Evolutionary conservation across 2,113 vertebrate species (phyloP).

Genomic region (Gnathonemus echidnorhynchus): DNA sequence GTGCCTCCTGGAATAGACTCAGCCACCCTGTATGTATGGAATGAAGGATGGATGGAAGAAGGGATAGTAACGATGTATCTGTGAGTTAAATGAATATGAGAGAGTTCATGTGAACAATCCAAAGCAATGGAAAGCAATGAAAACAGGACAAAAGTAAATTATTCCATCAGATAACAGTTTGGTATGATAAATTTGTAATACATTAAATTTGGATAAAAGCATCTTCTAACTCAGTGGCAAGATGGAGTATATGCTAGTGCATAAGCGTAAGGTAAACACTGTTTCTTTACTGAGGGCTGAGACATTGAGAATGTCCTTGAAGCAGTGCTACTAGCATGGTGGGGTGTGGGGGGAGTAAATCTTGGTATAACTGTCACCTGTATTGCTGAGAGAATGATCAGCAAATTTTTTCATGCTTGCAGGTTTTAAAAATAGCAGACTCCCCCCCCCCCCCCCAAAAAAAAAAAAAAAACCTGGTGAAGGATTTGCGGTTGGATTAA

Average conservation of each 20-base stretch:
- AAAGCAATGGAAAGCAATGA: neutral
- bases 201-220: neutral
- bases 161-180: neutral
- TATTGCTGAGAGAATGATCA: neutral
- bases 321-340: conserved; percentile 12
- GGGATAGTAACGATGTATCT: neutral
- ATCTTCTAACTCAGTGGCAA: neutral
- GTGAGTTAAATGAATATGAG: neutral
- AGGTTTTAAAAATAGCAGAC: neutral
- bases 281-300: neutral
- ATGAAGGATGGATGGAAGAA: neutral
- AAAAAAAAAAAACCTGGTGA: too few relatives aligned
- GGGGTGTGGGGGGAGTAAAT: conserved; percentile 27
- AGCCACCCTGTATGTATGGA: neutral
- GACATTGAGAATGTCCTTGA: conserved; percentile 25
- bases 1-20: neutral
- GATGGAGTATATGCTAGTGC: neutral
- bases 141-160: neutral
- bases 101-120: neutral
- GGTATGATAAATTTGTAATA: neutral
- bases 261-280: neutral
- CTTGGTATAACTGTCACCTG: conserved; percentile 34
- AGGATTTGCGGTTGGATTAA: too few relatives aligned
- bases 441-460: too few relatives aligned
- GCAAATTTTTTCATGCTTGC: neutral